Evolutionary conservation across 2,113 vertebrate genomes (phyloP).

Genomic region (Rhinopithecus roxellana): DNA sequence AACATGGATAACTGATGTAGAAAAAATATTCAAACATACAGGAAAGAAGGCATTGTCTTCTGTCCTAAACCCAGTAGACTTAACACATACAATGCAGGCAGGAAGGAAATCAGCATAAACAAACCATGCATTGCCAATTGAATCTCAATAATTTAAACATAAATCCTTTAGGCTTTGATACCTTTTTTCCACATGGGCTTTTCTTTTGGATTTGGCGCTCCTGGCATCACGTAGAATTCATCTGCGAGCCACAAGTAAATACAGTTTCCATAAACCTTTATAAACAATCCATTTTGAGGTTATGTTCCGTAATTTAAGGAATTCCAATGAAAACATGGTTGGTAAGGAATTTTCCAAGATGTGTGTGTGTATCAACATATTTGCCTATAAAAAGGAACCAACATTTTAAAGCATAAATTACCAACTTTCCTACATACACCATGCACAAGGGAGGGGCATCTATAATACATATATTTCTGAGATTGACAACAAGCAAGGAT

Average conservation of each 20-base stretch:
- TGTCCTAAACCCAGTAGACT: constrained; percentile 64
- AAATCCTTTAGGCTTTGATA: neutral
- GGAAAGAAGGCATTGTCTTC: constrained; percentile 58
- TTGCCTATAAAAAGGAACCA: constrained; percentile 26
- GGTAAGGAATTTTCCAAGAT: constrained; percentile 65
- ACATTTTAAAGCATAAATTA: constrained; percentile 35
- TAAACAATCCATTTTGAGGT: constrained; percentile 71
- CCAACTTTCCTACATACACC: neutral
- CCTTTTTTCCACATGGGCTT: constrained; percentile 59
- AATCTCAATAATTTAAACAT: constrained; percentile 60
- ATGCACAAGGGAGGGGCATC: neutral
- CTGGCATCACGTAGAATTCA: constrained; percentile 40
- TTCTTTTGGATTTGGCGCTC: constrained; percentile 45
- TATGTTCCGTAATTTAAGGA: constrained; percentile 73
- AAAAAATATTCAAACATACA: constrained; percentile 59
- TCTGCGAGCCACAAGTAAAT: constrained; percentile 62
- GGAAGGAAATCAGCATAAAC: constrained; percentile 58
- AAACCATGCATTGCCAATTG: constrained; percentile 19
- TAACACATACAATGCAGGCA: neutral
- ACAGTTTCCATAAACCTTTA: constrained; percentile 64
- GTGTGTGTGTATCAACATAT: constrained; percentile 44
- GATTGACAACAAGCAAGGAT: neutral
- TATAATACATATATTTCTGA: neutral
- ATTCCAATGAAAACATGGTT: constrained; percentile 67
- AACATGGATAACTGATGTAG: constrained; percentile 41